Evolutionary conservation across 1,140 invertebrate species (phyloP).

Genomic region (Bombus balteatus): DNA sequence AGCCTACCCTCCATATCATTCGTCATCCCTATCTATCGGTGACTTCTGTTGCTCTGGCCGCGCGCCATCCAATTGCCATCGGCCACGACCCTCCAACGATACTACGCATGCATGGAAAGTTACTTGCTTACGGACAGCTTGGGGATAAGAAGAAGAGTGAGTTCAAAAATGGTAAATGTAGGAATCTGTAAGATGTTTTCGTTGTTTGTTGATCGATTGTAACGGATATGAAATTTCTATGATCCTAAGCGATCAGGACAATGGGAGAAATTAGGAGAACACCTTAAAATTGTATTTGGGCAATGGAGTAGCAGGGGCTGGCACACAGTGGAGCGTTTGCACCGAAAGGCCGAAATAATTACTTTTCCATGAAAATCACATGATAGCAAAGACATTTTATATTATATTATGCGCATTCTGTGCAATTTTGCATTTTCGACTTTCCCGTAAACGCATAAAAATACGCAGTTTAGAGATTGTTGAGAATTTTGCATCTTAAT

Average conservation of each 20-base stretch:
- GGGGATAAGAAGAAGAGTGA: background rate
- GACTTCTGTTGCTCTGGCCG: slow-evolving; percentile 52
- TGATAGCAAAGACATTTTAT: too few species aligned
- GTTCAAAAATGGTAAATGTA: background rate
- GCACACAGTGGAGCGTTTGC: too few species aligned
- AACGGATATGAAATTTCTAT: background rate
- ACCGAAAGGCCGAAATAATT: too few species aligned
- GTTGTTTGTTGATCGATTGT: background rate
- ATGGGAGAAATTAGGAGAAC: background rate
- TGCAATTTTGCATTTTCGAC: too few species aligned
- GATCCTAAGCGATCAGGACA: background rate
- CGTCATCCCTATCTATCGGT: slow-evolving; percentile 60
- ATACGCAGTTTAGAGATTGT: too few species aligned
- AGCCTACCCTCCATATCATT: slow-evolving; percentile 39
- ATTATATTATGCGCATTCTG: too few species aligned
- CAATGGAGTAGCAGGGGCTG: too few species aligned
- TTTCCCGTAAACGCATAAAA: too few species aligned
- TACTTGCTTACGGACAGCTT: background rate
- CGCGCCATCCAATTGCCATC: slow-evolving; percentile 29
- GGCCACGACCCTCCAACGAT: slow-evolving; percentile 5
- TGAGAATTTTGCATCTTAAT: too few species aligned
- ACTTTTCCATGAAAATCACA: too few species aligned
- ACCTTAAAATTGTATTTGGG: too few species aligned
- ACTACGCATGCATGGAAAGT: background rate
- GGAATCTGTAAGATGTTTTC: background rate